Percentiles rank a stretch among this genome's conserved stretches.
Evolutionary conservation across 2,797 vertebrate species (phyloP).

Genomic region (Trichosurus vulpecula): DNA sequence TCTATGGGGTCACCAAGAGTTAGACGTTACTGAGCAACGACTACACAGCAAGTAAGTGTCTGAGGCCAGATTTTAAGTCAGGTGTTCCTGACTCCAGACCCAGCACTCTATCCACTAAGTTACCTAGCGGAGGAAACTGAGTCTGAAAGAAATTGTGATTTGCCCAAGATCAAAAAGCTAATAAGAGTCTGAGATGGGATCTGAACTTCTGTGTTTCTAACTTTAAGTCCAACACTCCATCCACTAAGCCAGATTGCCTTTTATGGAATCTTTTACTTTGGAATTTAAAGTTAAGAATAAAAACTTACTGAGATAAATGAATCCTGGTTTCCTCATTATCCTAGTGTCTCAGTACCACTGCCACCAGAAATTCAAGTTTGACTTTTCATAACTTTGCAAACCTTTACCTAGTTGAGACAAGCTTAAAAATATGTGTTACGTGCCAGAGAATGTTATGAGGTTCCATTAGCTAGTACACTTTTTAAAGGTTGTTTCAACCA

Average conservation of each 20-base stretch:
- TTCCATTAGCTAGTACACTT: slow-evolving; percentile 40
- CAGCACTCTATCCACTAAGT: not conserved
- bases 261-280: not conserved
- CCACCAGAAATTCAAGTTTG: not conserved
- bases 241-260: not conserved
- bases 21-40: no score
- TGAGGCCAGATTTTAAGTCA: not conserved
- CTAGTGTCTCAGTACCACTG: not conserved
- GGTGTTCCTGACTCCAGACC: not conserved
- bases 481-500: slow-evolving; percentile 11
- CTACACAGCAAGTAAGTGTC: no score
- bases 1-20: no score
- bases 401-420: not conserved
- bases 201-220: not conserved
- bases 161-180: not conserved
- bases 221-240: not conserved
- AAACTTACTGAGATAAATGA: not conserved
- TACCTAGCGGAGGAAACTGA: not conserved
- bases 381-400: not conserved
- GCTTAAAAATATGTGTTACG: not conserved
- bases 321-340: not conserved
- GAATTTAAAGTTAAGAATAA: not conserved
- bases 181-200: not conserved
- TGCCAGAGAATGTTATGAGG: not conserved
- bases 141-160: not conserved